Percentiles rank a stretch among this genome's conserved stretches.
phyloP scores from a whole-genome alignment of 2,113 vertebrate genomes.

The Cephalopterus ornatus region DNA sequence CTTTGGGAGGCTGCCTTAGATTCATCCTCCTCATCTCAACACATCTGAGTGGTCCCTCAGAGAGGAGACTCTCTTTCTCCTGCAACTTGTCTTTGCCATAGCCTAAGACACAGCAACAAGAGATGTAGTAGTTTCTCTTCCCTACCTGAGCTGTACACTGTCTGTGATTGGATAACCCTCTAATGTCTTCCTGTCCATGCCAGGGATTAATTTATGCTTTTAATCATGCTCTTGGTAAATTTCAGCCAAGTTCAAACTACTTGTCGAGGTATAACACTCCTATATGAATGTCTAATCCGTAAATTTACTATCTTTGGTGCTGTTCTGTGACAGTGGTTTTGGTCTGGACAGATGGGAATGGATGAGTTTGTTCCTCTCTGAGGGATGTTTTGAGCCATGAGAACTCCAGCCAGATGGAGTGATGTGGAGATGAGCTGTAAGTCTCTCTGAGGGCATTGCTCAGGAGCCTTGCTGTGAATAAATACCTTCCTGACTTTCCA shows the following conservation, averaged over 20 bases:
- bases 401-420: not conserved
- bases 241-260: not conserved
- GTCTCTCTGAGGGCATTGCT: conserved; percentile 3
- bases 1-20: not conserved
- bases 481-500: not conserved
- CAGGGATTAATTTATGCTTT: not conserved
- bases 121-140: not conserved
- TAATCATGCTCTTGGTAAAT: not conserved
- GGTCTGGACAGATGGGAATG: not conserved
- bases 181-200: not conserved
- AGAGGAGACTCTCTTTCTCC: not conserved
- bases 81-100: not conserved
- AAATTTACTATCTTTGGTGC: not conserved
- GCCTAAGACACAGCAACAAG: not conserved
- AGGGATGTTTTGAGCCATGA: not conserved
- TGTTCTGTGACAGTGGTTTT: not conserved
- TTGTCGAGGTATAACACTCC: not conserved
- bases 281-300: not conserved
- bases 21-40: not conserved
- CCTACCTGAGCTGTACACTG: not conserved
- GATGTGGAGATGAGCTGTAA: not conserved
- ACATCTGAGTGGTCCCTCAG: not conserved
- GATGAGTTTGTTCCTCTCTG: conserved; percentile 6
- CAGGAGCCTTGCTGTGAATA: not conserved
- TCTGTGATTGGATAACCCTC: not conserved